phyloP scores from a whole-genome alignment of 2,113 vertebrate genomes.

The Indicator indicator region DNA sequence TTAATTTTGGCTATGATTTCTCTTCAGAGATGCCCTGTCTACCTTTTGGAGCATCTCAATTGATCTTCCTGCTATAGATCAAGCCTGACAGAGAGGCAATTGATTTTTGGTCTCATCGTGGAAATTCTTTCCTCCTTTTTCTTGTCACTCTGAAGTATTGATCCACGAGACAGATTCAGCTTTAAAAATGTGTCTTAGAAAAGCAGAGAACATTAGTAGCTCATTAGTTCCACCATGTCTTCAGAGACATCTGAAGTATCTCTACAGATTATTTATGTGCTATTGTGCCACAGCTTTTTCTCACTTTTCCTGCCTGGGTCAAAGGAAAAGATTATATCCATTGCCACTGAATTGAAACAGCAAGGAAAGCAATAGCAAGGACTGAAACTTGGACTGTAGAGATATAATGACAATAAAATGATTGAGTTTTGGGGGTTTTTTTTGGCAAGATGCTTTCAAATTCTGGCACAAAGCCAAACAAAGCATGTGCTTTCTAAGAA shows the following conservation, averaged over 20 bases:
- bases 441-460: neutral
- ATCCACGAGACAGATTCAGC: neutral
- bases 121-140: neutral
- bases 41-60: slow-evolving; percentile 13
- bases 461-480: neutral
- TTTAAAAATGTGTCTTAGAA: neutral
- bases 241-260: neutral
- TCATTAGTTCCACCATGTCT: neutral
- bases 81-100: neutral
- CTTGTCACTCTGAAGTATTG: neutral
- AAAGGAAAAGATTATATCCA: neutral
- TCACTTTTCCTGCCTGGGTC: neutral
- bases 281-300: neutral
- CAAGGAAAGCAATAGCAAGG: neutral
- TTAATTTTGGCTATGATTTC: slow-evolving; percentile 31
- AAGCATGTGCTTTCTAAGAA: neutral
- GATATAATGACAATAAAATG: neutral
- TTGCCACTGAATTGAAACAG: neutral
- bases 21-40: neutral
- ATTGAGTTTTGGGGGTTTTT: neutral
- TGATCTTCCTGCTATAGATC: neutral
- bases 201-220: neutral
- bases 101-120: slow-evolving; percentile 26
- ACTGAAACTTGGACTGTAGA: neutral
- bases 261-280: neutral